Base-by-base conservation (phyloP, 2,113 vertebrate genomes). In the Nesospiza acunhae region DNA sequence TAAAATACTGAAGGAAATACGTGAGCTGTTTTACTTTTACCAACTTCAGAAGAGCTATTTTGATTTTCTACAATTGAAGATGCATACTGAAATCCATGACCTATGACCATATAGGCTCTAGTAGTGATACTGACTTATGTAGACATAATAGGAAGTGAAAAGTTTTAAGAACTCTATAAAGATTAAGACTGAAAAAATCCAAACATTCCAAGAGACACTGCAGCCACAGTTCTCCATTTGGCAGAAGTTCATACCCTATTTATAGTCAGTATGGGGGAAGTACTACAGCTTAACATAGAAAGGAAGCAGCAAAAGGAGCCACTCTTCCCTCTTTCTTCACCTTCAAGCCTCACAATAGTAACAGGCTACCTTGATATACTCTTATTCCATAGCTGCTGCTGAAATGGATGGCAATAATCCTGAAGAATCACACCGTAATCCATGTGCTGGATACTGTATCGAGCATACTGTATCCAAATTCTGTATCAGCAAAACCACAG, bases 71-170 rank as follows among this genome's bases (percentile, higher is more conserved):
- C n/a, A 79, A 35, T 1, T 76, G 28, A 60, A 91, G 37, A 56
- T 19, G 70, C 1, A 20, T 39, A 60, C 50, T 81, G 53, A 93
- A 93, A 79, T 49, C 49, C 35, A 0, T 37, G 37, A 56, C 27
- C 49, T 77, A 50, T 12, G 63, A 66, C 50, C 15, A 49, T 9
- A 35, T 11, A 49, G 2, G 33, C 14, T 30, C 42, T 42, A 33
- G 31, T 14, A 82, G 20, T 33, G 58, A 82, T 53, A 69, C 0
- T 58, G 53, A 80, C 21, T 59, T 72, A 62, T 0, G 1, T 0
- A 18, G 50, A 64, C 24, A 84, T 55, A 83, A 82, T 4, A 53
- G 14, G 44, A 89, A 93, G 37, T 37, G 33, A 84, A 78, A 92
- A 31, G 15, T 76, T 94, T 60, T 33, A 42, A 67, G 21, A 56